Evolutionary conservation across 2,113 vertebrate genomes (phyloP).

Genomic region (Lophochroa leadbeateri): DNA sequence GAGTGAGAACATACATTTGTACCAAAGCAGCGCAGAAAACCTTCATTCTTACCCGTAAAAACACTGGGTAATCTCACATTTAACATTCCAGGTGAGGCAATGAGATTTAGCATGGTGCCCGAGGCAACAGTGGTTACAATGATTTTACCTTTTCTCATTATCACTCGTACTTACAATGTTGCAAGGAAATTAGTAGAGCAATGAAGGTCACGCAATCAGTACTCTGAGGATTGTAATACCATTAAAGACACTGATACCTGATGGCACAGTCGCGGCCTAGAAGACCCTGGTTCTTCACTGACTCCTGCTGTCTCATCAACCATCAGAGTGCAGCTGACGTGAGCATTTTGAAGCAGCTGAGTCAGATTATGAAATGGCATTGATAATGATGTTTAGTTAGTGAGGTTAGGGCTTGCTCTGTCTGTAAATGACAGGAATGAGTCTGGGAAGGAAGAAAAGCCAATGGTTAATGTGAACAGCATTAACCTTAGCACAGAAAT

Average conservation of each 20-base stretch:
- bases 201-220: background rate
- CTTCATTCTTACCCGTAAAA: background rate
- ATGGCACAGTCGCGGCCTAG: background rate
- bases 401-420: background rate
- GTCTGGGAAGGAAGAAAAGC: background rate
- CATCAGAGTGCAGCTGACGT: background rate
- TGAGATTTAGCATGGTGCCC: fast-evolving
- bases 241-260: background rate
- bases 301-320: background rate
- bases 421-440: background rate
- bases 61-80: background rate
- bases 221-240: background rate
- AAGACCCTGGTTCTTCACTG: background rate
- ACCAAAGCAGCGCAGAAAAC: background rate
- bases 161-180: background rate
- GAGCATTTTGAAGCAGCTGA: background rate
- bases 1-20: background rate
- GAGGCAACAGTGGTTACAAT: background rate
- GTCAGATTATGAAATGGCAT: background rate
- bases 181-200: background rate
- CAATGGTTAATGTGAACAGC: background rate
- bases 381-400: background rate
- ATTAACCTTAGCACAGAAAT: background rate
- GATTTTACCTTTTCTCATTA: background rate
- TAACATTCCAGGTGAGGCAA: background rate